Evolutionary conservation across 2,888 invertebrate genomes (phyloP), one percentile per base, ranked within the genome.

Genomic region (Phragmatobia fuliginosa): DNA sequence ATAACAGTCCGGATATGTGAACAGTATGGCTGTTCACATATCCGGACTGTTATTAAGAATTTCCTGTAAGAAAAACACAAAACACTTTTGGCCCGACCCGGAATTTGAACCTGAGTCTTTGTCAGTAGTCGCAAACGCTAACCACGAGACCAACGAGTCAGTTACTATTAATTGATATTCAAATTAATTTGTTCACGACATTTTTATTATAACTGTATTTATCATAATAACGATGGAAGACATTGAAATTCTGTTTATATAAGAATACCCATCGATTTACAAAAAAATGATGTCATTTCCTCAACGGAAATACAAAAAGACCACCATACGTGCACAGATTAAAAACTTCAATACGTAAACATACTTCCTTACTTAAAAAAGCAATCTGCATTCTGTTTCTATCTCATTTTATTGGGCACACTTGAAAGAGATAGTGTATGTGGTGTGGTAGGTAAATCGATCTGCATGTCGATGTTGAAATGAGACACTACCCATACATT

Each of bases 391-490:
- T 73, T 75, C 25, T 71, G 69, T 69, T 71, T 67, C 67, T 71
- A 32, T 83, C 81, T 72, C 71, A 72, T 65, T 80, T 64, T 75
- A 38, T 60, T 74, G 59, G 66, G 70, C 31, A 25, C 36, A 75
- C 63, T 38, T 73, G 70, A 83, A 59, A 71, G 74, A 76, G 82
- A 82, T 45, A 64, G 71, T 52, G 49, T 66, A 69, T 76, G 75
- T 77, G 72, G 72, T 38, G 38, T 38, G 38, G 38, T 76, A 68
- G 76, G 87, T 85, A 87, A 88, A 83, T 76, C 81, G 85, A 90
- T 88, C 83, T 79, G 80, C 67, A 79, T 72, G 79, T 70, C 77
- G 74, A 80, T 74, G 79, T 78, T 84, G 90, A 85, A 89, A 89
- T 77, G 74, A 79, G 84, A 89, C 79, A 87, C 87, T 64, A 70